Conservation (phyloP, 2,113 vertebrate genomes). For the Sylvia atricapilla region DNA sequence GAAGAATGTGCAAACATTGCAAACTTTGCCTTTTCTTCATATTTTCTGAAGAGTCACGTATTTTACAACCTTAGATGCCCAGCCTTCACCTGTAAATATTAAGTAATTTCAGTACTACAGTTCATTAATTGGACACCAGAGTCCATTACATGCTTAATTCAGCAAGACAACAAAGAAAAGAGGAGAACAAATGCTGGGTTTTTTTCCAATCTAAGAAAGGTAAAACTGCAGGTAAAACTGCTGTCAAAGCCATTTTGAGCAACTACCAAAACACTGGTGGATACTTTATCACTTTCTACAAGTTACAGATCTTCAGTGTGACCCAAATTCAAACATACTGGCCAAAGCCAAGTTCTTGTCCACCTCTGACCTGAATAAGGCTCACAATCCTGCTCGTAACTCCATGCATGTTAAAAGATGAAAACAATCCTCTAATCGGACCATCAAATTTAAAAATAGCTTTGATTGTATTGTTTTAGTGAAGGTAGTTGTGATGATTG, state of each 20-base stretch:
- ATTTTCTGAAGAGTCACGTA: neutral
- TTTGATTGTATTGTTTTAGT: slow-evolving; percentile 15
- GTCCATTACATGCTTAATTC: neutral
- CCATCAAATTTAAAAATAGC: neutral
- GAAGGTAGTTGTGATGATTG: slow-evolving; percentile 2
- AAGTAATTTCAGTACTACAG: neutral
- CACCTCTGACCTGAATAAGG: neutral
- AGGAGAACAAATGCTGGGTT: too few relatives aligned
- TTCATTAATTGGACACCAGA: neutral
- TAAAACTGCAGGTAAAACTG: too few relatives aligned
- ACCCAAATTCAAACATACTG: neutral
- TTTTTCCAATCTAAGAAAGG: too few relatives aligned
- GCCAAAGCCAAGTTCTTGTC: neutral
- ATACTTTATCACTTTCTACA: neutral
- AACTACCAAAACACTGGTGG: neutral
- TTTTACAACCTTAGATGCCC: neutral
- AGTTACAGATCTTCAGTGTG: neutral
- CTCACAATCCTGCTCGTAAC: neutral
- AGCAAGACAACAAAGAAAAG: neutral
- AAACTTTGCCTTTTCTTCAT: neutral
- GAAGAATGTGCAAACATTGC: neutral
- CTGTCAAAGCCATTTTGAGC: neutral
- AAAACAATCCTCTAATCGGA: slow-evolving; percentile 17
- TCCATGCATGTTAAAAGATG: neutral
- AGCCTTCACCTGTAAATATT: neutral